Evolutionary conservation across 2,888 invertebrate genomes (phyloP).

Genomic region (Rugalucina vietnamica): DNA sequence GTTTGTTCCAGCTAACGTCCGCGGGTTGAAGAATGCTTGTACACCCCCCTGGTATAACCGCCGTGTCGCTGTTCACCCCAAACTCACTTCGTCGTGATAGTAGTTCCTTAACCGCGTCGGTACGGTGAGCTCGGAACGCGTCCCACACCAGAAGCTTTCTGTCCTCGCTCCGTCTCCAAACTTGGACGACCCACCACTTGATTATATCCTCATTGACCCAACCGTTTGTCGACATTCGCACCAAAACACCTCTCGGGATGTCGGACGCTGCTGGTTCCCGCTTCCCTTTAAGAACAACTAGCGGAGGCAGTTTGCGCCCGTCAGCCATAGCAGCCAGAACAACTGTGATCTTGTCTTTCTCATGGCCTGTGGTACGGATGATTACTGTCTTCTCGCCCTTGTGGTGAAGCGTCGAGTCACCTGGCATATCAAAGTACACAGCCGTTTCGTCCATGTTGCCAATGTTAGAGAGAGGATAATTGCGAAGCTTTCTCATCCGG

Average conservation of each 20-base stretch:
- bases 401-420: conserved; percentile 25
- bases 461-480: conserved; percentile 2
- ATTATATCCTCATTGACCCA: conserved; percentile 31
- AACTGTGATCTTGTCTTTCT: conserved; percentile 34
- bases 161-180: conserved; percentile 6
- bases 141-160: conserved; percentile 24
- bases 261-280: conserved; percentile 5
- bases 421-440: conserved; percentile 43
- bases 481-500: conserved; percentile 22
- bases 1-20: conserved; percentile 35
- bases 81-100: conserved; percentile 27
- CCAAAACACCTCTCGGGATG: conserved; percentile 22
- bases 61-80: conserved; percentile 12
- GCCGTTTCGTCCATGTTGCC: conserved; percentile 43
- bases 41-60: conserved; percentile 33
- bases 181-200: conserved; percentile 30
- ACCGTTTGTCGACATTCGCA: conserved; percentile 25
- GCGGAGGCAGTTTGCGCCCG: conserved; percentile 24
- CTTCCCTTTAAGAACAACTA: conserved; percentile 29
- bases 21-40: conserved; percentile 34
- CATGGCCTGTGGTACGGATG: conserved; percentile 37
- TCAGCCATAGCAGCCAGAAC: conserved; percentile 36
- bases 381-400: conserved; percentile 32
- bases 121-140: conserved; percentile 24
- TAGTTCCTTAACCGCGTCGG: conserved; percentile 23